Percentiles rank a stretch among this genome's conserved stretches.
These are phyloP conservation scores for Sapajus apella DNA, from an alignment of 2,113 vertebrate species.

Conservation along the genomic window DNA sequence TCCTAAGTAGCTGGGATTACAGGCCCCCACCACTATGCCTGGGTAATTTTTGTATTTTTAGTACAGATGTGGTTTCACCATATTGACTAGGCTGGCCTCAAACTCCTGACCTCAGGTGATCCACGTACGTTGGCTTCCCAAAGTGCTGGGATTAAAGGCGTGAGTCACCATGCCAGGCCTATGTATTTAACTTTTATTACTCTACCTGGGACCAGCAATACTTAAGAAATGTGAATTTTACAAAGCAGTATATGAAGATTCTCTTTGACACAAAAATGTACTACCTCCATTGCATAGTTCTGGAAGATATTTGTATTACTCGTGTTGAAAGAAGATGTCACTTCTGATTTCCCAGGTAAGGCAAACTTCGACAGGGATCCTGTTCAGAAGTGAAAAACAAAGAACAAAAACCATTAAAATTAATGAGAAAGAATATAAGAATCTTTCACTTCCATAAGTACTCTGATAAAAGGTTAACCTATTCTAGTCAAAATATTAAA, in stretches of 20 bases:
- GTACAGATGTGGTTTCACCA: too few relatives aligned
- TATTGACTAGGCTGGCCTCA: too few relatives aligned
- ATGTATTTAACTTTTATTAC: neutral
- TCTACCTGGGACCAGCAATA: neutral
- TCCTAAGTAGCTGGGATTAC: too few relatives aligned
- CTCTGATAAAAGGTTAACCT: constrained; percentile 17
- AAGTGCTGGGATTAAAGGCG: too few relatives aligned
- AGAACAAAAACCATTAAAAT: constrained; percentile 44
- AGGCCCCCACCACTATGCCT: too few relatives aligned
- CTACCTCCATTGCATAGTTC: constrained; percentile 97
- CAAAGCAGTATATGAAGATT: constrained; percentile 1
- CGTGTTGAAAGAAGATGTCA: constrained; percentile 90
- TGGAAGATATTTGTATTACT: constrained; percentile 91
- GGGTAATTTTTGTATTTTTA: too few relatives aligned
- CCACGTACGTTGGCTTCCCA: too few relatives aligned
- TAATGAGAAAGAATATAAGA: neutral
- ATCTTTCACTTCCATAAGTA: constrained; percentile 18
- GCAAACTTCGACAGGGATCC: constrained; percentile 88
- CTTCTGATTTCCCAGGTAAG: constrained; percentile 89
- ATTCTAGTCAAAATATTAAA: constrained; percentile 6
- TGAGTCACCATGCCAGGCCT: too few relatives aligned
- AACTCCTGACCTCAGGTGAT: too few relatives aligned
- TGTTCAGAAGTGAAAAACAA: constrained; percentile 68
- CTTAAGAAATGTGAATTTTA: neutral
- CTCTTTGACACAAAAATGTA: constrained; percentile 69